These are phyloP conservation scores for Merodon equestris DNA, from an alignment of 2,888 invertebrate species.

Conservation along the genomic window DNA sequence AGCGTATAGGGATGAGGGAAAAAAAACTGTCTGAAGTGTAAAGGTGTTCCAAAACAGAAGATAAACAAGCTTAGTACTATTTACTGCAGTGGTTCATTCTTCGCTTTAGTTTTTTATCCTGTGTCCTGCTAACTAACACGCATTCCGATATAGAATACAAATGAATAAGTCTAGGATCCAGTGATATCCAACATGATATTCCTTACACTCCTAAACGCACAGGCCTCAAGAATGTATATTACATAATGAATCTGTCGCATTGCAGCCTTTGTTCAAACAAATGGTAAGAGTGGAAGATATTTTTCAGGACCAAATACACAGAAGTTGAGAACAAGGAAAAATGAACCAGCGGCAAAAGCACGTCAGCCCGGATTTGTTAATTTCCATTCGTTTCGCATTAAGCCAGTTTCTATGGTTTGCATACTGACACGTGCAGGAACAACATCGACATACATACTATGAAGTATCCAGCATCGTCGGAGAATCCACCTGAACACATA, in stretches of 20 bases:
- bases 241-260: constrained; percentile 40
- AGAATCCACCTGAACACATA: too few relatives aligned
- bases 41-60: background rate
- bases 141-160: constrained; percentile 21
- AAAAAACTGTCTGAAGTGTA: too few relatives aligned
- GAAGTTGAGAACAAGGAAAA: background rate
- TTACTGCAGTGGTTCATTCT: constrained; percentile 10
- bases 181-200: too few relatives aligned
- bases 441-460: background rate
- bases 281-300: constrained; percentile 30
- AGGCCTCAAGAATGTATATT: constrained; percentile 23
- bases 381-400: constrained; percentile 24
- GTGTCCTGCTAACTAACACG: background rate
- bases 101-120: too few relatives aligned
- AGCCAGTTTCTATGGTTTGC: constrained; percentile 23
- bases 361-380: constrained; percentile 19
- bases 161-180: constrained; percentile 1
- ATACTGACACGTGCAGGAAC: constrained; percentile 13
- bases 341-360: background rate
- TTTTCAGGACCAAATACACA: constrained; percentile 2
- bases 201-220: too few relatives aligned
- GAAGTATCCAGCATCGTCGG: too few relatives aligned
- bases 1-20: background rate
- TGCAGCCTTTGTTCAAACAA: constrained; percentile 32
- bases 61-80: background rate